phyloP scores from a whole-genome alignment of 2,888 invertebrate genomes.

The Leptinotarsa tumamoca region DNA sequence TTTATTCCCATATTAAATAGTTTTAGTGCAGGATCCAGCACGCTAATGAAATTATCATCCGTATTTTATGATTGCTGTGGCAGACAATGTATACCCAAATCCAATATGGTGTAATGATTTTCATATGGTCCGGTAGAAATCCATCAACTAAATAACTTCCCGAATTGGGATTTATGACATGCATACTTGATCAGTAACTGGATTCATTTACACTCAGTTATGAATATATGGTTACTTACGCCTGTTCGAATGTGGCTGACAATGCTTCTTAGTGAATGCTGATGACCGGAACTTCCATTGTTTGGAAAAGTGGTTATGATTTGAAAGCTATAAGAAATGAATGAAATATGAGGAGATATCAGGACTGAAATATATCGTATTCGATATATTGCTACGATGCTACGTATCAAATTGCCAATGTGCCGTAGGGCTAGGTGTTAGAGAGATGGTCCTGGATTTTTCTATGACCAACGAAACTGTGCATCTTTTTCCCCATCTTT shows the following conservation, averaged over 20 bases:
- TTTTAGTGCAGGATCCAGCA: neutral
- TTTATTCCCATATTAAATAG: neutral
- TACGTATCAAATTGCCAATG: no score
- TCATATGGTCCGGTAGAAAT: neutral
- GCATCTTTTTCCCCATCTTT: neutral
- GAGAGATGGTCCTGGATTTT: slow-evolving; percentile 23
- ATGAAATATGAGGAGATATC: no score
- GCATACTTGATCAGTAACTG: neutral
- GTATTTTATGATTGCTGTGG: slow-evolving; percentile 5
- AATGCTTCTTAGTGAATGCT: neutral
- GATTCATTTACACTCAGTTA: neutral
- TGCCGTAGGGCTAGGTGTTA: neutral
- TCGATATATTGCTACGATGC: no score
- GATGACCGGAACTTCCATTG: no score
- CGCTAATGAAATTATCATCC: slow-evolving; percentile 15
- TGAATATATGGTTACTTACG: no score
- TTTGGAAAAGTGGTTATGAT: no score
- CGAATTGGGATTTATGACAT: neutral
- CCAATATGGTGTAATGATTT: neutral
- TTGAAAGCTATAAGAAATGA: no score
- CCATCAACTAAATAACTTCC: neutral
- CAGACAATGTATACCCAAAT: slow-evolving; percentile 4
- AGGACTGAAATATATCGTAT: no score
- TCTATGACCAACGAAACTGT: slow-evolving; percentile 19
- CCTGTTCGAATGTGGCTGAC: neutral